These are phyloP conservation scores for Rhynchotus rufescens DNA, from an alignment of 2,797 vertebrate species.

Conservation along the genomic window DNA sequence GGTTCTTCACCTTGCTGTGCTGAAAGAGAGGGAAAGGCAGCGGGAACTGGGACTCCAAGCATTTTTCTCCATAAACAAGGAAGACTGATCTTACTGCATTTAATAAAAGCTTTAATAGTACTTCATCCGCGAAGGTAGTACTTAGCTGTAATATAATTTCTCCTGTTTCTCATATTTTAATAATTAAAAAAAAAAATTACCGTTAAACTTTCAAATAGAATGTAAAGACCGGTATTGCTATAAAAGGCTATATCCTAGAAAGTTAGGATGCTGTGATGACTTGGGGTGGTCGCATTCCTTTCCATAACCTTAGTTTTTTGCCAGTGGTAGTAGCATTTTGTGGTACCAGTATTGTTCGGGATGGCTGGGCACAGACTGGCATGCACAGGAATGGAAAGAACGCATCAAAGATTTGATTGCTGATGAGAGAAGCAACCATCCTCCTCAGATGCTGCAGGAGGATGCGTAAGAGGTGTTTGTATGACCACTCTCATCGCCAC, in stretches of 20 bases:
- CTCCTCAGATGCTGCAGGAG: neutral
- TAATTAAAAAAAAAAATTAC: neutral
- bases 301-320: neutral
- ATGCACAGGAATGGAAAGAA: neutral
- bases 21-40: slow-evolving; percentile 45
- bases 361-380: neutral
- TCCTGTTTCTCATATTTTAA: neutral
- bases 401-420: neutral
- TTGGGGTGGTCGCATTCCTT: no score
- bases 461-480: neutral
- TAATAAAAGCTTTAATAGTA: neutral
- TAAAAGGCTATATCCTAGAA: neutral
- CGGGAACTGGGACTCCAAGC: neutral
- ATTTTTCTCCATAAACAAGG: neutral
- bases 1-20: slow-evolving; percentile 68
- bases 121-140: neutral
- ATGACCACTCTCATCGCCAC: neutral
- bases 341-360: neutral
- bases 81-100: neutral
- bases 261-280: neutral
- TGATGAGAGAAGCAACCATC: neutral
- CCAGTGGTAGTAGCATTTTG: neutral
- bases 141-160: neutral
- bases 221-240: neutral
- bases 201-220: neutral